Base-by-base conservation (phyloP, 1,140 invertebrate genomes). In the Phymastichus coffea region DNA sequence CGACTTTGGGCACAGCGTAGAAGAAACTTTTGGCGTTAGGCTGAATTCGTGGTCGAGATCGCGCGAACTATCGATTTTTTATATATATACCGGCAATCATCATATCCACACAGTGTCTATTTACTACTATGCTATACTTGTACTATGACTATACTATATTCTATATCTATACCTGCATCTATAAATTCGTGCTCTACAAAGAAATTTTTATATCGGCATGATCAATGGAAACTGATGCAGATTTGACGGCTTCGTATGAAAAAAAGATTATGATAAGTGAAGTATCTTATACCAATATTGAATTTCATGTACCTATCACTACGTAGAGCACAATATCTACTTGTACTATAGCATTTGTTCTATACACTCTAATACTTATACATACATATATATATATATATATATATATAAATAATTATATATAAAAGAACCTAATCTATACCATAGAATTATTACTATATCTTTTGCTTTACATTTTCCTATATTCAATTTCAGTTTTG, bases 251-350 rank as follows among this genome's bases (percentile, higher is more conserved):
- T 23, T 8, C n/a, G 41, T n/a, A n/a, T n/a, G n/a, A 38, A 41
- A 41, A 30, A 30, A 51, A 28, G 4, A 12, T 20, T 3, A 19
- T 19, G 22, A n/a, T 3, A 7, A 43, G 43, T 44, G n/a, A 53
- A 53, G n/a, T 38, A 59, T 44, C 37, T 59, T 66, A 52, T 67
- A 69, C 46, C 48, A 61, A 37, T 64, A 66, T 25, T 46, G 47
- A 67, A 53, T 59, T 66, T 59, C 59, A 57, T 72, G 69, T 66
- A 69, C 64, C 65, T 70, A 70, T 70, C 12, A n/a, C n/a, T n/a
- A n/a, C n/a, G 61, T 69, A 70, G 65, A 28, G 28, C 48, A 64
- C 64, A 66, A 68, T 66, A 63, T 69, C 63, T 71, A 41, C 66
- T 64, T 71, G 61, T 69, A 64, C 59, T 63, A 64, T 62, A 47